phyloP scores from a whole-genome alignment of 2,888 invertebrate species.

The Aplocera efformata region DNA sequence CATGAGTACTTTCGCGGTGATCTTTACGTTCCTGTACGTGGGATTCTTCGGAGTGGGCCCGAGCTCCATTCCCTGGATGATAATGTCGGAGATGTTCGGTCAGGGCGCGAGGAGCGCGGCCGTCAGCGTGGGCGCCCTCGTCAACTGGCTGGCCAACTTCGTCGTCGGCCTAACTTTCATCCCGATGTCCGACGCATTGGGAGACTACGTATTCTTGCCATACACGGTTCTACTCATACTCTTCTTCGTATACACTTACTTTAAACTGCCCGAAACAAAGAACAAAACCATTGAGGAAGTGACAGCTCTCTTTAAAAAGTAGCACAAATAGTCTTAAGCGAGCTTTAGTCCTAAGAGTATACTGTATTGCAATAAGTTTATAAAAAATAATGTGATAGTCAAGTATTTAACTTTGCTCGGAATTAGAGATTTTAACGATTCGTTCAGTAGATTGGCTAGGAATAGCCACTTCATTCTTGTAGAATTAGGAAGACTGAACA shows the following conservation, averaged over 20 bases:
- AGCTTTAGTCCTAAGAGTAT: slow-evolving; percentile 46
- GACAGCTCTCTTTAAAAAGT: slow-evolving; percentile 72
- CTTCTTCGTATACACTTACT: slow-evolving; percentile 70
- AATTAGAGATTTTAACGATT: slow-evolving; percentile 28
- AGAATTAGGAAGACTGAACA: slow-evolving; percentile 63
- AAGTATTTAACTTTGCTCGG: slow-evolving; percentile 30
- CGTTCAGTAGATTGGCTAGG: neutral
- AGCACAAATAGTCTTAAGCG: slow-evolving; percentile 31
- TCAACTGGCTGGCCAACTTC: slow-evolving; percentile 77
- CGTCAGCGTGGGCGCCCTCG: slow-evolving; percentile 71
- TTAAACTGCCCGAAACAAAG: slow-evolving; percentile 75
- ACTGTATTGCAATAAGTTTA: slow-evolving; percentile 50
- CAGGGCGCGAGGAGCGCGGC: slow-evolving; percentile 74
- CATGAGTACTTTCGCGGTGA: slow-evolving; percentile 72
- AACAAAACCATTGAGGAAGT: slow-evolving; percentile 75
- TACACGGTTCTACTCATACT: slow-evolving; percentile 65
- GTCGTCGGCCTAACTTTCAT: slow-evolving; percentile 73
- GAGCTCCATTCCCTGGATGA: slow-evolving; percentile 78
- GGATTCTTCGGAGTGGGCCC: slow-evolving; percentile 75
- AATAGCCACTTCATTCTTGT: slow-evolving; percentile 35
- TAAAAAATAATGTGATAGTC: slow-evolving; percentile 49
- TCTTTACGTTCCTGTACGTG: slow-evolving; percentile 73
- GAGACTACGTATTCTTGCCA: slow-evolving; percentile 69
- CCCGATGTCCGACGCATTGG: slow-evolving; percentile 55
- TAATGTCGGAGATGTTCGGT: slow-evolving; percentile 72